Evolutionary conservation across 2,113 vertebrate genomes (phyloP), one percentile per base, ranked within the genome.

Genomic region (Melanerpes aurifrons): DNA sequence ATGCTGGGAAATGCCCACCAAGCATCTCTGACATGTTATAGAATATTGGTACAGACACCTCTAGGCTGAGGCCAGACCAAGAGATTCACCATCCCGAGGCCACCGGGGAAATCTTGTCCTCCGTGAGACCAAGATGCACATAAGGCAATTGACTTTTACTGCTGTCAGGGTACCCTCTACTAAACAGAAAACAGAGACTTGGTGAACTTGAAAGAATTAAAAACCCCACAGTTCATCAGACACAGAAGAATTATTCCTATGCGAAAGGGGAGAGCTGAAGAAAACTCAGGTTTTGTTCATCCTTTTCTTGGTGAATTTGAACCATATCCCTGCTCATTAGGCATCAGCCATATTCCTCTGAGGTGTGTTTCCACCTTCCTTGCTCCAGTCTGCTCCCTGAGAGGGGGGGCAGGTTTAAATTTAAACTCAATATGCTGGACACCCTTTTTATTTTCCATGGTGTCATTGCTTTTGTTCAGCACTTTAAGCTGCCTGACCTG

Each of bases 401-500:
- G 77, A 87, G 40, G 40, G 40, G 54, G 86, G 73, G 64, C 58
- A 67, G 76, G 89, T 84, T 94, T 94, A 96, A 96, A 97, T 83
- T 96, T 94, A 96, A 94, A 91, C 92, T 96, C 93, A 91, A 2
- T 91, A 32, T 4, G 3, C 84, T 90, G 92, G 90, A 95, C 67
- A 93, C 64, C n/a, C 88, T 92, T 91, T 81, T 86, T 56, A 94
- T 82, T 97, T 97, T 97, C 96, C 96, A 96, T 96, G 70, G 57
- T 94, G 92, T 96, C 92, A 96, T 95, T 96, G 95, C 92, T 96
- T 97, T 96, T 94, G 94, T 90, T 96, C 92, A 78, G 77, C 28
- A 56, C 81, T 90, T 79, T 72, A 90, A 92, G 83, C 87, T 90
- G 79, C 83, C 80, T 91, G 87, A 94, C 93, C 91, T 94, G 70